Conservation (phyloP, 2,888 invertebrate species). For the Dicyrtomina minuta region DNA sequence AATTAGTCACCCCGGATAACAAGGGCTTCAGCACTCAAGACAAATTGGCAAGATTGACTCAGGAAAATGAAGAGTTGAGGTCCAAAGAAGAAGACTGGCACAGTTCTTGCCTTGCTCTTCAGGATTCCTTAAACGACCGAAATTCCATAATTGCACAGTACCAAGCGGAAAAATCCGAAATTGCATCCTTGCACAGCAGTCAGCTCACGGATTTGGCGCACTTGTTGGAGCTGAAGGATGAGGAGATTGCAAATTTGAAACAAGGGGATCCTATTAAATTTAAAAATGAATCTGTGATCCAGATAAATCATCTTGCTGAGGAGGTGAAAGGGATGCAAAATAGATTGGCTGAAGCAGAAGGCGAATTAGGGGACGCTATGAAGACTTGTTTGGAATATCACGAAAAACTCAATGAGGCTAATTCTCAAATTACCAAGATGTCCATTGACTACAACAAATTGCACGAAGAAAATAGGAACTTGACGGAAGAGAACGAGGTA, state of each 20-base stretch:
- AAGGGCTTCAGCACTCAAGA: no score
- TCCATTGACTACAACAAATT: conserved; percentile 14
- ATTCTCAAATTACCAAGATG: conserved; percentile 8
- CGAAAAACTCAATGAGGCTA: conserved; percentile 24
- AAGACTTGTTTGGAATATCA: conserved; percentile 11
- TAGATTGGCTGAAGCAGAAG: conserved; percentile 5
- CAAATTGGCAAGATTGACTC: no score
- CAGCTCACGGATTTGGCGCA: background rate
- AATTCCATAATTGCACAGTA: conserved; percentile 6
- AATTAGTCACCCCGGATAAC: no score
- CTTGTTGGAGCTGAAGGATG: conserved; percentile 13
- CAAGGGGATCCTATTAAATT: conserved; percentile 19
- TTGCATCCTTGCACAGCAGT: background rate
- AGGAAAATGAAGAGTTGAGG: background rate
- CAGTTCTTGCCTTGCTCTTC: background rate
- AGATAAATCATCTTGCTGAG: conserved; percentile 9
- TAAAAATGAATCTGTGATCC: background rate
- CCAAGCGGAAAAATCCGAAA: conserved; percentile 5
- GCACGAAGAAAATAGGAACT: conserved; percentile 29
- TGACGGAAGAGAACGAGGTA: conserved; percentile 32
- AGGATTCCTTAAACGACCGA: conserved; percentile 3
- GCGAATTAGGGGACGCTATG: conserved; percentile 18
- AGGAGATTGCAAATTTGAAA: conserved; percentile 21
- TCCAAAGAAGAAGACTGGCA: background rate
- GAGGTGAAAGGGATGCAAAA: background rate